Conservation (phyloP, 2,888 invertebrate genomes). For the Thera britannica region DNA sequence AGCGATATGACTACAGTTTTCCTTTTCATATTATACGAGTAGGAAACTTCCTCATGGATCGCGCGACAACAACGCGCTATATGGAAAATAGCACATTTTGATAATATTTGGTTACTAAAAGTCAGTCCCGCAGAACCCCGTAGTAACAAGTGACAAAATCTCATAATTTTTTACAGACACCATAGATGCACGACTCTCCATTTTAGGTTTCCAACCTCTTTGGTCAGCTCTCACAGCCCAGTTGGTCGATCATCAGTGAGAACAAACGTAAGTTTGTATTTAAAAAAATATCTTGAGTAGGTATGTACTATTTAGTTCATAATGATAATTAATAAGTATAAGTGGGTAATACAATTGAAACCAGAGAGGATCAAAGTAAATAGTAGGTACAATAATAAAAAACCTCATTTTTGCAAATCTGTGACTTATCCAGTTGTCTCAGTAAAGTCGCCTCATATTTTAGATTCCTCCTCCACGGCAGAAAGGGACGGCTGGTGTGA, state of each 20-base stretch:
- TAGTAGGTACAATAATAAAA: neutral
- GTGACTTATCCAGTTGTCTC: slow-evolving; percentile 41
- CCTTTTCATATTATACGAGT: slow-evolving; percentile 70
- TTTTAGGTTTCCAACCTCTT: too few species aligned
- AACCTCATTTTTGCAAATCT: slow-evolving; percentile 9
- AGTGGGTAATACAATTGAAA: neutral
- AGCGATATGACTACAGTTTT: slow-evolving; percentile 70
- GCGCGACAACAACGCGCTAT: slow-evolving; percentile 1
- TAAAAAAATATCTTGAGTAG: too few species aligned
- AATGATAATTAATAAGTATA: too few species aligned
- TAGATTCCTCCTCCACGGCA: slow-evolving; percentile 72
- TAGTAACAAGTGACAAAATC: too few species aligned
- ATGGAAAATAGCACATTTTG: neutral
- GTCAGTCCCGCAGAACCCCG: too few species aligned
- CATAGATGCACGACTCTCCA: too few species aligned
- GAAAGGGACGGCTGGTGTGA: slow-evolving; percentile 64
- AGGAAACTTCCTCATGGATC: slow-evolving; percentile 49
- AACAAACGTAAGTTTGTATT: too few species aligned
- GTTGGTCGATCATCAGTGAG: too few species aligned
- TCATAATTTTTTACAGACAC: too few species aligned
- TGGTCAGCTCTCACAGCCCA: too few species aligned
- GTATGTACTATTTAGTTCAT: too few species aligned
- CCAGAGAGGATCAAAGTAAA: neutral
- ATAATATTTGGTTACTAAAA: neutral
- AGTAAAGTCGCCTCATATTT: slow-evolving; percentile 71